A percentile compares a stretch with the other conserved stretches of the same genome.
phyloP scores from a whole-genome alignment of 2,888 invertebrate species.

The Idaea aversata region DNA sequence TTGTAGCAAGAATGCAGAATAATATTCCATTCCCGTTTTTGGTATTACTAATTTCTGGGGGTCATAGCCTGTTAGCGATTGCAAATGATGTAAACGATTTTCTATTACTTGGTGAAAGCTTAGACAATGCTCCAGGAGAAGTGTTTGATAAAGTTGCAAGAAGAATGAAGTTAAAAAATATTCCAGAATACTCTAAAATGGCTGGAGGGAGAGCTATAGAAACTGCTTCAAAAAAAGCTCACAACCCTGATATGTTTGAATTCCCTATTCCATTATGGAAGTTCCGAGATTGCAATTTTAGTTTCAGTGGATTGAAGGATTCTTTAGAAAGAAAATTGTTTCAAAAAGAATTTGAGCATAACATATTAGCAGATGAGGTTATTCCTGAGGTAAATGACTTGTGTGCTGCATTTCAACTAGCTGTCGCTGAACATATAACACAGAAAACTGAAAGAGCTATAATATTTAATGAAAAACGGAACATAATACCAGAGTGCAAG shows the following conservation, averaged over 20 bases:
- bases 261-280: constrained; percentile 84
- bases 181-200: constrained; percentile 85
- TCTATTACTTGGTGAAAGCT: constrained; percentile 86
- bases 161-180: constrained; percentile 88
- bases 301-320: constrained; percentile 91
- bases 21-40: constrained; percentile 92
- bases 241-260: constrained; percentile 82
- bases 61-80: constrained; percentile 91
- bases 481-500: constrained; percentile 79
- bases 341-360: constrained; percentile 80
- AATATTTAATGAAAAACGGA: constrained; percentile 82
- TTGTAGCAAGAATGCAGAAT: constrained; percentile 89
- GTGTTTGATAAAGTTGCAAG: constrained; percentile 95
- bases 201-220: constrained; percentile 95
- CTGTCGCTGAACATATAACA: constrained; percentile 88
- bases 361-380: constrained; percentile 82
- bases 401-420: constrained; percentile 91
- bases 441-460: constrained; percentile 92
- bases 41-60: constrained; percentile 94
- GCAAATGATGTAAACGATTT: constrained; percentile 88
- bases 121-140: constrained; percentile 96
- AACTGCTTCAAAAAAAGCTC: constrained; percentile 84
- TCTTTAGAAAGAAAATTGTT: constrained; percentile 76
- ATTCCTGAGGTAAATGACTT: constrained; percentile 89
- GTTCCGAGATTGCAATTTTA: constrained; percentile 92